Conservation (phyloP, 2,113 vertebrate genomes). For the Anseranas semipalmata region DNA sequence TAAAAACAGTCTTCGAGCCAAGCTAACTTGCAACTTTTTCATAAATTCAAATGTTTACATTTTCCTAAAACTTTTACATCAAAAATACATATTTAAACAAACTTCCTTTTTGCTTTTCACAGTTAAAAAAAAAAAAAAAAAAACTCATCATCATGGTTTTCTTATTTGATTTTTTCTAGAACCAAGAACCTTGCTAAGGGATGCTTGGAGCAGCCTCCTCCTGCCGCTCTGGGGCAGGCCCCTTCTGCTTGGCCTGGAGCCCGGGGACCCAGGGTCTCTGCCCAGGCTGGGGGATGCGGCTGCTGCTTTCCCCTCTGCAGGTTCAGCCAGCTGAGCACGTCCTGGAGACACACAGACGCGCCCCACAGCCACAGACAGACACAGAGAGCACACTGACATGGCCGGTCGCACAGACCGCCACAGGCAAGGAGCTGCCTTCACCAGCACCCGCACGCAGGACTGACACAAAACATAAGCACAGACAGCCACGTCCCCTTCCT, state of each 20-base stretch:
- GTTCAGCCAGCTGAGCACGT: accelerated
- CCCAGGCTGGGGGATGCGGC: accelerated
- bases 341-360: neutral
- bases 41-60: slow-evolving; percentile 25
- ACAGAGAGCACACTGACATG: accelerated
- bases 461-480: neutral
- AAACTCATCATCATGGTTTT: neutral
- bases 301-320: neutral
- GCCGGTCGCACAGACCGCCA: neutral
- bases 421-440: neutral
- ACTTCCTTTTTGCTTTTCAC: neutral
- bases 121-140: neutral
- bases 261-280: accelerated
- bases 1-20: slow-evolving; percentile 32
- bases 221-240: neutral
- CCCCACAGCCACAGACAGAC: no score
- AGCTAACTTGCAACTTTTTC: neutral
- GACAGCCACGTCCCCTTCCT: neutral
- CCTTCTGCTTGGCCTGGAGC: accelerated
- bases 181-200: neutral
- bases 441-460: no score
- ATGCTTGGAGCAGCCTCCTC: neutral
- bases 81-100: neutral
- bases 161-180: neutral
- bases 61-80: neutral